Conservation (phyloP, 2,888 invertebrate genomes). For the Macropis europaea region DNA sequence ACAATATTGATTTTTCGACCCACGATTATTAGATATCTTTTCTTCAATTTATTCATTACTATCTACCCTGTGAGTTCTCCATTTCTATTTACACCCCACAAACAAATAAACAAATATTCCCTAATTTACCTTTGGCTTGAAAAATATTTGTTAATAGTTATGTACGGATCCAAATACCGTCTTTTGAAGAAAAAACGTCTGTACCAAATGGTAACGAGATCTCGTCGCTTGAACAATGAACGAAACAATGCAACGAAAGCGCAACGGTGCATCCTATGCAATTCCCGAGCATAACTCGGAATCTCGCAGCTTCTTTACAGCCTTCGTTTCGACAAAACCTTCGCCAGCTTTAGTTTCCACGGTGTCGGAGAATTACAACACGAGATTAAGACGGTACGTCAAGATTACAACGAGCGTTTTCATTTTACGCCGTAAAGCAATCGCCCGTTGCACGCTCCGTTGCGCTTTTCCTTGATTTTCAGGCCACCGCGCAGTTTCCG, state of each 20-base stretch:
- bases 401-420: not conserved
- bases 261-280: not conserved
- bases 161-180: too few species aligned
- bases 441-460: slow-evolving; percentile 7
- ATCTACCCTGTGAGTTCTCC: too few species aligned
- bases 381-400: slow-evolving; percentile 21
- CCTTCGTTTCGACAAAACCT: not conserved
- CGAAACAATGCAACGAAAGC: not conserved
- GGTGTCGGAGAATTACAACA: slow-evolving; percentile 11
- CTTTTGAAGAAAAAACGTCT: too few species aligned
- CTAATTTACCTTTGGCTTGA: too few species aligned
- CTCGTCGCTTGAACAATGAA: not conserved
- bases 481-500: slow-evolving; percentile 7
- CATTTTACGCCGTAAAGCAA: slow-evolving; percentile 3
- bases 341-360: not conserved
- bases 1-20: too few species aligned
- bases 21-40: too few species aligned
- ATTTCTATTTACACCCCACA: too few species aligned
- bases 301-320: not conserved
- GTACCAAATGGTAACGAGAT: too few species aligned
- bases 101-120: too few species aligned
- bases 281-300: not conserved
- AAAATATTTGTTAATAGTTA: too few species aligned
- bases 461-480: slow-evolving; percentile 11
- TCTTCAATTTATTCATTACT: too few species aligned